Evolutionary conservation across 2,888 invertebrate species (phyloP).

Genomic region (Conops quadrifasciatus): DNA sequence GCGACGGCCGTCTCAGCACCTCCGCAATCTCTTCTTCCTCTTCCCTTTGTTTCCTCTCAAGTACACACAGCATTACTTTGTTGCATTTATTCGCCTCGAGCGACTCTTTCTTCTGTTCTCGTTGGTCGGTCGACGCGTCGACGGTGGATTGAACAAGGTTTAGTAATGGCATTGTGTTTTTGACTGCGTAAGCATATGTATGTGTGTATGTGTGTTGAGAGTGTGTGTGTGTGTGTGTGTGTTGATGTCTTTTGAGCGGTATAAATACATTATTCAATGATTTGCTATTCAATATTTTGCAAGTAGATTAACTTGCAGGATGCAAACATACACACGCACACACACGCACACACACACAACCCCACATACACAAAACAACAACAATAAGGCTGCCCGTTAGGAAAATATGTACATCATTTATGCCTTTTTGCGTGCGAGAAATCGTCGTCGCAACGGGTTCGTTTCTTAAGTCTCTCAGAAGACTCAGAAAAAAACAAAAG

Average conservation of each 20-base stretch:
- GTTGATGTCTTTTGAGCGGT: conserved; percentile 51
- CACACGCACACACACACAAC: conserved; percentile 11
- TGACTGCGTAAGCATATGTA: background rate
- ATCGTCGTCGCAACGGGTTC: background rate
- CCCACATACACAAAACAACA: background rate
- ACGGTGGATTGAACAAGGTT: background rate
- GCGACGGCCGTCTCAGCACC: background rate
- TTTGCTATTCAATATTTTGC: conserved; percentile 63
- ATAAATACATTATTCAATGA: conserved; percentile 61
- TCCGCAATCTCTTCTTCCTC: conserved; percentile 21
- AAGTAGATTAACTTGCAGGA: conserved; percentile 58
- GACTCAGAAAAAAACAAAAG: no score
- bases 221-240: background rate
- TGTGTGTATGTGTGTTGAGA: conserved; percentile 8
- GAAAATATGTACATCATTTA: conserved; percentile 39
- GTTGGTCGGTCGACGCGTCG: no score
- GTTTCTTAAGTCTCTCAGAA: no score
- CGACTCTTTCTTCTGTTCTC: background rate
- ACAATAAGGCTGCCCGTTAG: conserved; percentile 30
- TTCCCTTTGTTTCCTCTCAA: conserved; percentile 41
- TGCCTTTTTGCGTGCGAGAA: conserved; percentile 27
- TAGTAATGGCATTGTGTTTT: background rate
- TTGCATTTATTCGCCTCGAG: conserved; percentile 32
- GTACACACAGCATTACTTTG: conserved; percentile 44
- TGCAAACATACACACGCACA: conserved; percentile 27